Evolutionary conservation across 35 echinoderm and acorn worm genomes (phyloP).

Genomic region (Diadema setosum): DNA sequence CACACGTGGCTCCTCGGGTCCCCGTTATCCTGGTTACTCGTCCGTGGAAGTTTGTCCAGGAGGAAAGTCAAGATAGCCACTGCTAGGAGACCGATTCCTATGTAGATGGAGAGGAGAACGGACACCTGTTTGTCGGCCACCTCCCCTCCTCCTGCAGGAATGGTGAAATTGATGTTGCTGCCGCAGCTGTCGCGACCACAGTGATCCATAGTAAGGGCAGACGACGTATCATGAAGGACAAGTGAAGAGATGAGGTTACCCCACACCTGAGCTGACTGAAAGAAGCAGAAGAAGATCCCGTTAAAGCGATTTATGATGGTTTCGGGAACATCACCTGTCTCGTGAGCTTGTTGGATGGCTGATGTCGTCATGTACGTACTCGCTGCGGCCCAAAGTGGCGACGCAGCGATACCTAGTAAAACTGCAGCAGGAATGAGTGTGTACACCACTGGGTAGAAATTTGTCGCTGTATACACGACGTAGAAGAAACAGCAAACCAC

Average conservation of each 20-base stretch:
- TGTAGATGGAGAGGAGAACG: background rate
- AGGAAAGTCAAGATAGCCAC: background rate
- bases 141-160: background rate
- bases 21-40: background rate
- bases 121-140: background rate
- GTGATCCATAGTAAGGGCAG: background rate
- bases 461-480: constrained; percentile 36
- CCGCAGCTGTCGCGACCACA: background rate
- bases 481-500: constrained; percentile 29
- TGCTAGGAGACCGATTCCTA: background rate
- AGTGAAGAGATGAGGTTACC: constrained; percentile 62
- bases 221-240: background rate
- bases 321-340: constrained; percentile 62
- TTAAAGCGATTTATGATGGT: constrained; percentile 84
- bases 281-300: constrained; percentile 74
- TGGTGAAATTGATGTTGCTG: background rate
- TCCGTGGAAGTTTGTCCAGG: background rate
- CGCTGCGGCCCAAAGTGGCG: constrained; percentile 72
- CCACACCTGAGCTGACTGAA: constrained; percentile 68
- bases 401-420: constrained; percentile 61
- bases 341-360: constrained; percentile 49
- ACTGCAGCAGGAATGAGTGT: constrained; percentile 47
- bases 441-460: constrained; percentile 43
- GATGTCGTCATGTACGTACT: constrained; percentile 83
- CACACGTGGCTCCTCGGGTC: background rate